A percentile compares a stretch with the other conserved stretches of the same genome.
Evolutionary conservation across 2,113 vertebrate species (phyloP).

Genomic region (Megatriorchis doriae): DNA sequence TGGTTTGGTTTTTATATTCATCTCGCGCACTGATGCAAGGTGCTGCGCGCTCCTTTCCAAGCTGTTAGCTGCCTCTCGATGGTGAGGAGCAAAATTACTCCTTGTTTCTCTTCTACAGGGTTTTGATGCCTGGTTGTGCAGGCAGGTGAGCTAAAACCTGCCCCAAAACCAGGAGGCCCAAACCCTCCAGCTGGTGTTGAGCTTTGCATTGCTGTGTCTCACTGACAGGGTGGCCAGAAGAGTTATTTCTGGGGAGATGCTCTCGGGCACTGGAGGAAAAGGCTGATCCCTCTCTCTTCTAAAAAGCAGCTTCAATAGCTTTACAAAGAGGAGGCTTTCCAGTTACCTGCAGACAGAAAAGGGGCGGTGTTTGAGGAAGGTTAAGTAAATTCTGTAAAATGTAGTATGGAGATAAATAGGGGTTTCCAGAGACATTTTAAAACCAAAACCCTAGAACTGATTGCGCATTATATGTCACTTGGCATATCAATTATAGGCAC

Average conservation of each 20-base stretch:
- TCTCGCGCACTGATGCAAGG: background rate
- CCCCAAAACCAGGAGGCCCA: background rate
- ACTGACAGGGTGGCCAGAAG: background rate
- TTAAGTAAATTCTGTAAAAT: background rate
- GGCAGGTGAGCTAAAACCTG: slow-evolving; percentile 15
- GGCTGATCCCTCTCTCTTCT: background rate
- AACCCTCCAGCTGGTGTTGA: background rate
- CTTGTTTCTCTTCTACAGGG: background rate
- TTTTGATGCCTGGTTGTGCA: background rate
- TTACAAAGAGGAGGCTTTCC: background rate
- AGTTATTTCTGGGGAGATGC: background rate
- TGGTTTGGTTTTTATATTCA: background rate
- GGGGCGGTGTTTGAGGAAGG: background rate
- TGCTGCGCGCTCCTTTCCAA: background rate
- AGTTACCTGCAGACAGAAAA: background rate
- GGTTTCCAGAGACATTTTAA: background rate
- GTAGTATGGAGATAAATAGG: background rate
- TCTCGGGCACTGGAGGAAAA: background rate
- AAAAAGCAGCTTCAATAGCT: background rate
- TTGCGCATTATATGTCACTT: background rate
- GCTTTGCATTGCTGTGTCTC: background rate
- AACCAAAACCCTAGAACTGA: background rate
- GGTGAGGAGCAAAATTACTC: background rate
- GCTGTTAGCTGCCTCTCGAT: rapidly evolving
- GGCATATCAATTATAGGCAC: rapidly evolving